These are phyloP conservation scores for Brachycybe producta DNA, from an alignment of 2,888 invertebrate species.

Conservation along the genomic window DNA sequence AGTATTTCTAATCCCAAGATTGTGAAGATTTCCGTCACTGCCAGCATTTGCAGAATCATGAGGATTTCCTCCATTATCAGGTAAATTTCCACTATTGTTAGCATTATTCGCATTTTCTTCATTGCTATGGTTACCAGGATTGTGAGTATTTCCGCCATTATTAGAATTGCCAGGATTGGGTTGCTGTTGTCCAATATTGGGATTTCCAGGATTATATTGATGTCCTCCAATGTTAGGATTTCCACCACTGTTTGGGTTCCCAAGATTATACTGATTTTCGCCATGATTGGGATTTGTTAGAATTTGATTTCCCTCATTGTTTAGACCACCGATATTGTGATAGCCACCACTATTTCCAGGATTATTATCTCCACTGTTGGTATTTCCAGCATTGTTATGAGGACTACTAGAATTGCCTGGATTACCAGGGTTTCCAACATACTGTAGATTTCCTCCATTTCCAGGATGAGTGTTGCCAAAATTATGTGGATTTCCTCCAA, in stretches of 20 bases:
- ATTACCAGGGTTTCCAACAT: background rate
- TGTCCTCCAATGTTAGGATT: background rate
- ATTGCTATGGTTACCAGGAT: background rate
- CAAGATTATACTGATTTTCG: background rate
- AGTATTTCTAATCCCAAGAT: too few species aligned
- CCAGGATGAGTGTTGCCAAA: background rate
- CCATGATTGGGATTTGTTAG: background rate
- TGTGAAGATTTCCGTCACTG: too few species aligned
- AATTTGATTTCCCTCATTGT: too few species aligned
- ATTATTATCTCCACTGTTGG: background rate
- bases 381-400: background rate
- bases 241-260: background rate
- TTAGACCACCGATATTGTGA: too few species aligned
- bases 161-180: background rate
- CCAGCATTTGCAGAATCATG: too few species aligned
- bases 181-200: background rate
- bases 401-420: background rate
- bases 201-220: background rate
- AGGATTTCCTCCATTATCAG: too few species aligned
- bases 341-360: too few species aligned
- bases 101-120: too few species aligned
- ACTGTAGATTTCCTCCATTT: background rate
- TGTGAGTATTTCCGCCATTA: background rate
- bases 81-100: too few species aligned
- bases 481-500: conserved; percentile 1